Conservation (phyloP, 2,797 vertebrate genomes). For the Fratercula arctica region DNA sequence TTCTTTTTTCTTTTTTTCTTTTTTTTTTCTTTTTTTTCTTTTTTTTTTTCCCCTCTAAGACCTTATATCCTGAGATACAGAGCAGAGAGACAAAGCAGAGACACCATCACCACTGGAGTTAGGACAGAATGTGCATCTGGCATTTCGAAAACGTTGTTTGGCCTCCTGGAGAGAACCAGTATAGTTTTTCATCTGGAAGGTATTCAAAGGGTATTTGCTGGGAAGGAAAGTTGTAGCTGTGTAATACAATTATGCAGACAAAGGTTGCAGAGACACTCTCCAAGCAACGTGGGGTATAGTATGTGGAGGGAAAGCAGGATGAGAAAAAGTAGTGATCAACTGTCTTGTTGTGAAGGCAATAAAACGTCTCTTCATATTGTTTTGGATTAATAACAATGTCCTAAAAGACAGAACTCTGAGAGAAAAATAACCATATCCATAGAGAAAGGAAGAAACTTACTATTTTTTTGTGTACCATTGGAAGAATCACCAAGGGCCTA, state of each 20-base stretch:
- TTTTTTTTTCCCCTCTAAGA: neutral
- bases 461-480: neutral
- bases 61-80: neutral
- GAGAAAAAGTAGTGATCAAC: neutral
- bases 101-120: neutral
- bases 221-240: constrained; percentile 1
- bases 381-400: neutral
- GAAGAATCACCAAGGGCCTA: neutral
- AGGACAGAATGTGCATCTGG: constrained; percentile 1
- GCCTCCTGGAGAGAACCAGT: neutral
- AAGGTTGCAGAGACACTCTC: neutral
- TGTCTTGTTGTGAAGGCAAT: neutral
- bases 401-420: neutral
- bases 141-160: neutral
- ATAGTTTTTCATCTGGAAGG: constrained; percentile 54
- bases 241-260: neutral
- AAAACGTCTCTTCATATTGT: neutral
- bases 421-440: neutral
- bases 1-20: no score
- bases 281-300: neutral
- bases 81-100: neutral
- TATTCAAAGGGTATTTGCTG: constrained; percentile 23
- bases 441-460: neutral
- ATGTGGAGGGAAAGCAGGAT: neutral
- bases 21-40: no score